Conservation (phyloP, 1,140 invertebrate species). For the Contarinia nasturtii region DNA sequence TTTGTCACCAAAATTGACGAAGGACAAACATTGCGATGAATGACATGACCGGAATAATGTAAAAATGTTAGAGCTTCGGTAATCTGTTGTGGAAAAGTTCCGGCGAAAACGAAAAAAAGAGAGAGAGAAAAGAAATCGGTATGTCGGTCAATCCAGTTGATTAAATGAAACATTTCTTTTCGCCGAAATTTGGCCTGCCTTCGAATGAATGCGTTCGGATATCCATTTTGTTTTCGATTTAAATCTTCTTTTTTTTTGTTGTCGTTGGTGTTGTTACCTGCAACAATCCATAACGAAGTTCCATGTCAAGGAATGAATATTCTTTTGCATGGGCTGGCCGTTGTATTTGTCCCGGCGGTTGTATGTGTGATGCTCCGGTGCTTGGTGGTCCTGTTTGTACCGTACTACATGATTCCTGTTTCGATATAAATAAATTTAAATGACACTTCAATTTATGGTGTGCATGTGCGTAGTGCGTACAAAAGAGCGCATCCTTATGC, state of each 20-base stretch:
- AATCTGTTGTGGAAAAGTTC: constrained; percentile 38
- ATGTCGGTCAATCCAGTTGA: not conserved
- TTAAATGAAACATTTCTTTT: not conserved
- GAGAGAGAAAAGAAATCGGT: not conserved
- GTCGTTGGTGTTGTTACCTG: constrained; percentile 40
- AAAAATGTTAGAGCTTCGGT: constrained; percentile 84
- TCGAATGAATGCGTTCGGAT: not conserved
- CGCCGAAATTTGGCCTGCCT: not conserved
- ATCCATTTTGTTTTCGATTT: not conserved
- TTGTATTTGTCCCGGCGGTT: constrained; percentile 13
- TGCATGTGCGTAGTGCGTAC: too few relatives aligned
- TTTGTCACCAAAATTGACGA: constrained; percentile 86
- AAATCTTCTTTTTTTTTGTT: not conserved
- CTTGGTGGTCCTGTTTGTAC: constrained; percentile 21
- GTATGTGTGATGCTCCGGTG: constrained; percentile 19
- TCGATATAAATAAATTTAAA: not conserved
- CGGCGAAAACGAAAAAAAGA: not conserved
- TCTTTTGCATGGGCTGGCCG: constrained; percentile 46
- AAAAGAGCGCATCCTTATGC: too few relatives aligned
- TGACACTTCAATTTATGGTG: not conserved
- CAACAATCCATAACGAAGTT: constrained; percentile 79
- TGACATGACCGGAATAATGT: constrained; percentile 62
- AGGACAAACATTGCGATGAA: constrained; percentile 89
- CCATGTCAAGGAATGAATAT: constrained; percentile 75
- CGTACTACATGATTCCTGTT: constrained; percentile 22